phyloP scores from a whole-genome alignment of 2,797 vertebrate species.

The Sebastes hubbsi region DNA sequence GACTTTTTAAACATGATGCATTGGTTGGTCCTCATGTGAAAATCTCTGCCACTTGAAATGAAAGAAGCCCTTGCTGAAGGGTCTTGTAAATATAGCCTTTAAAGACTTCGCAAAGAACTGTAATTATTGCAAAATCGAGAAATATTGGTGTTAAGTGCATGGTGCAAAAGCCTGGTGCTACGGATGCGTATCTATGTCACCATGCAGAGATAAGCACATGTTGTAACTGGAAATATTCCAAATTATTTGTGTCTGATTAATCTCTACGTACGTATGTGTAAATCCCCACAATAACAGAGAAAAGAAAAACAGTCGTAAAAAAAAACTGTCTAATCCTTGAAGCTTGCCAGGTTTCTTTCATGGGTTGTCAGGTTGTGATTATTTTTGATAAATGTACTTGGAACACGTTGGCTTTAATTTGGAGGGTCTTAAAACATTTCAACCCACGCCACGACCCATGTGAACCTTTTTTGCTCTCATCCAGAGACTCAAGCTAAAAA shows the following conservation, averaged over 20 bases:
- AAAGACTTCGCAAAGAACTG: background rate
- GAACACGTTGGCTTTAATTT: slow-evolving; percentile 41
- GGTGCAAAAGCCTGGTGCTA: slow-evolving; percentile 9
- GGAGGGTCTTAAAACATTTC: slow-evolving; percentile 22
- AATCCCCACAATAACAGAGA: slow-evolving; percentile 34
- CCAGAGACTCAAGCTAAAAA: slow-evolving; percentile 10
- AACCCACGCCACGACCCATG: slow-evolving; percentile 28
- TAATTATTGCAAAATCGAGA: background rate
- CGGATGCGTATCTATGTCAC: slow-evolving; percentile 16
- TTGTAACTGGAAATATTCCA: slow-evolving; percentile 25
- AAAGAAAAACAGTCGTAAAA: slow-evolving; percentile 10
- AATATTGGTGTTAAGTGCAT: background rate
- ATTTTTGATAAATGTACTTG: slow-evolving; percentile 50
- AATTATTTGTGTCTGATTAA: slow-evolving; percentile 63
- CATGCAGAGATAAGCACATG: slow-evolving; percentile 31
- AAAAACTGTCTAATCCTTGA: slow-evolving; percentile 37
- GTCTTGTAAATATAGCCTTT: background rate
- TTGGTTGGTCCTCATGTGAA: background rate
- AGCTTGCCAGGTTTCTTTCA: slow-evolving; percentile 41
- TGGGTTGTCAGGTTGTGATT: slow-evolving; percentile 50
- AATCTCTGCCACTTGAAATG: background rate
- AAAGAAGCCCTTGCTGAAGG: background rate
- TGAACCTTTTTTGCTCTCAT: slow-evolving; percentile 14
- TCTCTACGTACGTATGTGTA: slow-evolving; percentile 18
- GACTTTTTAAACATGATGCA: background rate